Base-by-base conservation (phyloP, 1,140 invertebrate species). In the Monochamus saltuarius region DNA sequence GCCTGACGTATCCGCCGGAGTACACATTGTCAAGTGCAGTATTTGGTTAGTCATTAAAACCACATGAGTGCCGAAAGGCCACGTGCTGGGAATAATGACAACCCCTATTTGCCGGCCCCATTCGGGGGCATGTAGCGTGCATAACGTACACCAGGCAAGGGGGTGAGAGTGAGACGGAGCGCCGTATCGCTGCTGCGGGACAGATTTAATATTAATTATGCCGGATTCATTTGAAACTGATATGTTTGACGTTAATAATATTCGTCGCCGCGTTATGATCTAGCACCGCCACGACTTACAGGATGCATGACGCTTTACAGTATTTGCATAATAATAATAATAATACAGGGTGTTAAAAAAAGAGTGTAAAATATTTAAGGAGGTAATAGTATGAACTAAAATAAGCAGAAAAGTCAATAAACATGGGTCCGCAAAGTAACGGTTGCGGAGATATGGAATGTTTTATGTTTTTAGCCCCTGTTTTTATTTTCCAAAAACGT, bases 1-100 rank as follows among this genome's bases (percentile, higher is more conserved):
- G 2, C 22, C 22, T 29, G 22, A 29, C 22, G 6, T 29, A 43
- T 43, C 40, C 40, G 6, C n/a, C 29, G n/a, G 46, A 19, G 29
- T 49, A 16, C 46, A 51, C 10, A 55, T 64, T 64, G 62, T 68
- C 66, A 62, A 68, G 63, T 60, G 64, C 59, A 61, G 53, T 66
- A 66, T 70, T 70, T 66, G 63, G 68, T 66, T 66, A 63, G 66
- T 70, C 68, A 70, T 70, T 70, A 70, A 70, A 70, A 70, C 68
- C 68, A 46, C 68, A 68, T 70, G 61, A 70, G 59, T 59, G 63
- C 38, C 52, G 58, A 64, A 61, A 63, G 63, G 52, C 14, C 65
- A 65, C 67, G 67, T 69, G 67, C 59, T 60, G 56, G 11, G 56
- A 56, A 62, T 69, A 69, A 69, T 65, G 59, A 61, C 56, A 55